Percentiles rank a stretch among this genome's conserved stretches.
Evolutionary conservation across 2,113 vertebrate genomes (phyloP).

Genomic region (Lethenteron reissneri): DNA sequence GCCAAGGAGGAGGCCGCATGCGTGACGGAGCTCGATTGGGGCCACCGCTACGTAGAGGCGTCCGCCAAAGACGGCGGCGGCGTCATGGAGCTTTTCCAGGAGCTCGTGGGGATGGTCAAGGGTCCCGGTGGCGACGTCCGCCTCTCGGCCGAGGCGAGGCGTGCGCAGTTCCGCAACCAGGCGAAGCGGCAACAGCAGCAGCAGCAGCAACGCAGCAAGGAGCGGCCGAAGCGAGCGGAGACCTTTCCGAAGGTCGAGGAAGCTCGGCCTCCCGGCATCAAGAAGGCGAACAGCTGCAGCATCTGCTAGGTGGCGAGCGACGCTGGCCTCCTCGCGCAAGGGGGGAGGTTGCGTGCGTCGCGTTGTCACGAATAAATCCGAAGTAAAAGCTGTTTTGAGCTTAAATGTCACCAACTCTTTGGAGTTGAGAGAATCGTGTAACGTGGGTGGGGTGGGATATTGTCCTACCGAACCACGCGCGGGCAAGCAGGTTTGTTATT

Average conservation of each 20-base stretch:
- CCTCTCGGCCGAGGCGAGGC: too few relatives aligned
- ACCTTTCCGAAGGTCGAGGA: constrained; percentile 41
- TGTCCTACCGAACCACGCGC: too few relatives aligned
- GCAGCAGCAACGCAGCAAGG: constrained; percentile 28
- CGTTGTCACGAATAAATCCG: too few relatives aligned
- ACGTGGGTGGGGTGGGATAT: too few relatives aligned
- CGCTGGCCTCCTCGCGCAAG: too few relatives aligned
- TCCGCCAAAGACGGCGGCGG: constrained; percentile 61
- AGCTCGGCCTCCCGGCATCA: constrained; percentile 44
- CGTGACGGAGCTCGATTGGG: constrained; percentile 61
- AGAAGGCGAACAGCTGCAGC: constrained; percentile 68
- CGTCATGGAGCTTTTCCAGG: constrained; percentile 52
- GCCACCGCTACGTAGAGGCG: constrained; percentile 50
- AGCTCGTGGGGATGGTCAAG: constrained; percentile 49
- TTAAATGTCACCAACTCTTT: too few relatives aligned
- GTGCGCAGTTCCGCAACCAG: too few relatives aligned
- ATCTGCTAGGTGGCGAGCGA: constrained; percentile 27
- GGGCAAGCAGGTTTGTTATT: too few relatives aligned
- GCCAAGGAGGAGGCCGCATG: constrained; percentile 30
- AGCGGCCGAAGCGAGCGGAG: constrained; percentile 42
- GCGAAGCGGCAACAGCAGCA: too few relatives aligned
- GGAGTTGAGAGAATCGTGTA: too few relatives aligned
- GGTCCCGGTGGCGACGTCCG: constrained; percentile 25
- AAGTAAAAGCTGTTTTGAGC: too few relatives aligned
- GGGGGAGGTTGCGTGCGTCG: too few relatives aligned